These are phyloP conservation scores for Mobula hypostoma DNA, from an alignment of 2,113 vertebrate genomes.

Conservation along the genomic window DNA sequence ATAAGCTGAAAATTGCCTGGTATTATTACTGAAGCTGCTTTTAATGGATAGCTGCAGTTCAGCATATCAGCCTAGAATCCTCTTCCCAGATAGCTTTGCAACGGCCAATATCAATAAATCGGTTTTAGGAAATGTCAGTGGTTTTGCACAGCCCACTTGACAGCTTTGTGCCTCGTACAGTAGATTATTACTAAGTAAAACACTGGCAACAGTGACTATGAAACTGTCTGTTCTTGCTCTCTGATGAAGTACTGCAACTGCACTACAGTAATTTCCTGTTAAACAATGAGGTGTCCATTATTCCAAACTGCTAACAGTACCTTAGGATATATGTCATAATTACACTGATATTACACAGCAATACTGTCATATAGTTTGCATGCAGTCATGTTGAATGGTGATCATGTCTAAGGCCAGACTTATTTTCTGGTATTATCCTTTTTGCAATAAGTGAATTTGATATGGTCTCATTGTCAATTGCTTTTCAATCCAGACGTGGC, in stretches of 20 bases:
- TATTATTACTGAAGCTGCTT: background rate
- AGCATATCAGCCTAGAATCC: background rate
- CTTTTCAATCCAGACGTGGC: background rate
- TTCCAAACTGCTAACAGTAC: background rate
- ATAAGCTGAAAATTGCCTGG: background rate
- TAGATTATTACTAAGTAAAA: background rate
- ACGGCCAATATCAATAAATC: background rate
- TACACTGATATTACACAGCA: background rate
- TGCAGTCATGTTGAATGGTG: background rate
- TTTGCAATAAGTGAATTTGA: background rate
- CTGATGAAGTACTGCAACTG: background rate
- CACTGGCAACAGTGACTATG: background rate
- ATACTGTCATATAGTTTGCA: background rate
- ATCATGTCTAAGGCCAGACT: too few species aligned
- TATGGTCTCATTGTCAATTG: background rate
- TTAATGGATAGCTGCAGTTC: background rate
- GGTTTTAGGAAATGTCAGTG: background rate
- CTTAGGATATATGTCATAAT: background rate
- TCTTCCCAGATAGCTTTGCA: background rate
- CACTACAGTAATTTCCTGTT: background rate
- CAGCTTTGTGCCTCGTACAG: background rate
- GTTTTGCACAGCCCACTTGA: background rate
- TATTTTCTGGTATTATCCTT: background rate
- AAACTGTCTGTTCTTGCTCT: background rate
- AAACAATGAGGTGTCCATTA: background rate